phyloP scores from a whole-genome alignment of 2,888 invertebrate species.

The Drosophila diplacantha region DNA sequence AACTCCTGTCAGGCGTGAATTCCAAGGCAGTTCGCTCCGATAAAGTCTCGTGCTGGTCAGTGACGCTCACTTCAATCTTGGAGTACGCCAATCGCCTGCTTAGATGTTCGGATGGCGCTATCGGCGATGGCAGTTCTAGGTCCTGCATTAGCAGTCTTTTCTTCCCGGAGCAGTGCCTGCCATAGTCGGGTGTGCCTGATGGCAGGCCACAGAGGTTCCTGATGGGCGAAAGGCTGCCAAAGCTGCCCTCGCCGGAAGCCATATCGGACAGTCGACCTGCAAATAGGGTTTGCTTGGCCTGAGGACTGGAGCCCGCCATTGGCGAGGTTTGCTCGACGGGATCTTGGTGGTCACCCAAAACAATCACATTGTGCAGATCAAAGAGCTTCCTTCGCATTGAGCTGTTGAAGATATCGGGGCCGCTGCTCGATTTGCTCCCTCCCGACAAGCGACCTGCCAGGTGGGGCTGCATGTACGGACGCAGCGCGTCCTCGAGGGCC shows the following conservation, averaged over 20 bases:
- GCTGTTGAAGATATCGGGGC: slow-evolving; percentile 69
- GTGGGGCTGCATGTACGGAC: slow-evolving; percentile 80
- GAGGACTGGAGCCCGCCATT: slow-evolving; percentile 64
- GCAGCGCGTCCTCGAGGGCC: slow-evolving; percentile 80
- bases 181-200: slow-evolving; percentile 53
- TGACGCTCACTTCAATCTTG: slow-evolving; percentile 30
- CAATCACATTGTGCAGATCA: slow-evolving; percentile 68
- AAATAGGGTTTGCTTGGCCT: slow-evolving; percentile 61
- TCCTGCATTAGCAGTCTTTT: slow-evolving; percentile 61
- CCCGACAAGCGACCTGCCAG: slow-evolving; percentile 53
- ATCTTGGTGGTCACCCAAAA: slow-evolving; percentile 50
- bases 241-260: slow-evolving; percentile 63
- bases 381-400: slow-evolving; percentile 77
- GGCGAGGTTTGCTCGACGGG: slow-evolving; percentile 10
- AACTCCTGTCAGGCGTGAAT: slow-evolving; percentile 74
- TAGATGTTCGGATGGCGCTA: slow-evolving; percentile 62
- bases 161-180: slow-evolving; percentile 43
- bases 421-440: slow-evolving; percentile 16
- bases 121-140: slow-evolving; percentile 64
- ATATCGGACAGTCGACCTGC: slow-evolving; percentile 72
- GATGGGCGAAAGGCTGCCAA: slow-evolving; percentile 76
- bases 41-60: slow-evolving; percentile 48
- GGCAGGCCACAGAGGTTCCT: slow-evolving; percentile 64
- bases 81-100: slow-evolving; percentile 42
- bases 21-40: slow-evolving; percentile 52